phyloP scores from a whole-genome alignment of 1,140 invertebrate genomes.

The Goniozus legneri region DNA sequence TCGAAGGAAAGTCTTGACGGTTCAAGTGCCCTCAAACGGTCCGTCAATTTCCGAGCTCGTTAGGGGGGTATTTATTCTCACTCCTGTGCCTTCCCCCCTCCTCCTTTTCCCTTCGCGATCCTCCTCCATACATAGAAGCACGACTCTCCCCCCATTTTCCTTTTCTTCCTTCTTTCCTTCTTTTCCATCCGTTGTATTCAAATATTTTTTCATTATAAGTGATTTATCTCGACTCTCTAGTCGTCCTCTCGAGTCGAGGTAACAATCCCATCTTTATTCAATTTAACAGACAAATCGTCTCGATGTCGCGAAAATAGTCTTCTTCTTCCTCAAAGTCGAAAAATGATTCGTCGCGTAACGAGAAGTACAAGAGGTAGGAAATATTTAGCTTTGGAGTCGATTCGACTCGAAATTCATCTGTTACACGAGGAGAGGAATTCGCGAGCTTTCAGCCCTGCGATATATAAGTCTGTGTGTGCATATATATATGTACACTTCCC shows the following conservation, averaged over 20 bases:
- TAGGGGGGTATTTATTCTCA: slow-evolving; percentile 34
- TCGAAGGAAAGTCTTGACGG: slow-evolving; percentile 15
- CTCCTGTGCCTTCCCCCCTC: slow-evolving; percentile 9
- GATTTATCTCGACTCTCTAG: too few relatives aligned
- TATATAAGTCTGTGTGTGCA: too few relatives aligned
- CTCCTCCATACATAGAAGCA: neutral
- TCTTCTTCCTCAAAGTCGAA: neutral
- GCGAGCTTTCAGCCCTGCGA: neutral
- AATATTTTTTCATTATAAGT: too few relatives aligned
- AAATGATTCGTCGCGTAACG: neutral
- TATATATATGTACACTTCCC: too few relatives aligned
- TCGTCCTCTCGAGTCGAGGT: too few relatives aligned
- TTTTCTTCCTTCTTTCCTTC: slow-evolving; percentile 1
- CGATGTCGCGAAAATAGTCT: neutral
- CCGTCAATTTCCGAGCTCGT: slow-evolving; percentile 35
- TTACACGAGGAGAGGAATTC: neutral
- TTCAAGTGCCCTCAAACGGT: slow-evolving; percentile 28
- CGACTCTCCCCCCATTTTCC: neutral
- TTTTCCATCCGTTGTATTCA: neutral
- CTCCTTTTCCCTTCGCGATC: neutral
- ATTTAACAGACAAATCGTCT: too few relatives aligned
- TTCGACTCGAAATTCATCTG: neutral
- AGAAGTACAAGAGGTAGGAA: too few relatives aligned
- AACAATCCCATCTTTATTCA: too few relatives aligned
- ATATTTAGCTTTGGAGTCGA: neutral